Evolutionary conservation across 2,113 vertebrate genomes (phyloP), one percentile per base, ranked within the genome.

Genomic region (Panthera tigris): DNA sequence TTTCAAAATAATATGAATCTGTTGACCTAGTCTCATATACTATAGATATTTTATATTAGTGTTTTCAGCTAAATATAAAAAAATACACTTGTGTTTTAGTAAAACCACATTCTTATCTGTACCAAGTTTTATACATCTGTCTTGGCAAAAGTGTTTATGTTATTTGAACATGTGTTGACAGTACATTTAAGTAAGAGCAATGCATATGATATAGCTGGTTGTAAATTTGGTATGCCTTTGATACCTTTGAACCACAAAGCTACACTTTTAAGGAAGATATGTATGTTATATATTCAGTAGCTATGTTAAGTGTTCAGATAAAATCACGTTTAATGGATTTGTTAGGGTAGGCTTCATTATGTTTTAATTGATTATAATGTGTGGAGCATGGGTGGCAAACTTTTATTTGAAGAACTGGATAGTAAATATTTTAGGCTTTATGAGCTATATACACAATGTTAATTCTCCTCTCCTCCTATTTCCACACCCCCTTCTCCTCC

Each of bases 1-100:
- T 97, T 95, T 91, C 27, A 89, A 97, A 92, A 91, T 63, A 95
- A 71, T 78, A 55, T 90, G 84, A 93, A 52, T 92, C 23, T 6
- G 68, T 1, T 86, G 39, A 89, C 48, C 48, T 95, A 90, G 45
- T 84, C 31, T 94, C 76, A 93, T 1, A 88, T 7, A 71, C 4
- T 87, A 25, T 41, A 68, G 39, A 55, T 87, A 33, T 57, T 84
- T 91, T 45, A n/a, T 65, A 76, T 78, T 97, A 89, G 36, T 10
- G 96, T 95, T 84, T 97, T 94, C 31, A 94, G n/a, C 4, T 91
- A 89, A 97, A 94, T 78, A 68, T 82, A 15, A 97, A 89, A 78
- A 91, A 92, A 94, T 36, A 55, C 10, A 52, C 83, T 92, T 92
- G 29, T 1, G 82, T 96, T 85, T 97, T 86, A 92, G 4, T 93